Evolutionary conservation across 2,113 vertebrate species (phyloP).

Genomic region (Sitta europaea): DNA sequence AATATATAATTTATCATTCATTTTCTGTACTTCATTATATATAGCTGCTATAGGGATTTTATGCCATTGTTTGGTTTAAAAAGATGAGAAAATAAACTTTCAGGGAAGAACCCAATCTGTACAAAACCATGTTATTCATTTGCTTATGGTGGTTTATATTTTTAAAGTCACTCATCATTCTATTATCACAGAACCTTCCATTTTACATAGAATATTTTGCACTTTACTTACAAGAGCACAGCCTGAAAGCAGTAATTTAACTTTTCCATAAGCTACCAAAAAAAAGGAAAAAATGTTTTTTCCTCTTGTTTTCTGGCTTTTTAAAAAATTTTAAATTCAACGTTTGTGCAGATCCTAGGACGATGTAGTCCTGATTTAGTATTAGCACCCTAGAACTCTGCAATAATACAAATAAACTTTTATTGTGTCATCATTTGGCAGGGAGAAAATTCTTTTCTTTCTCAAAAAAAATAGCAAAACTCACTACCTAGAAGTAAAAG

Average conservation of each 20-base stretch:
- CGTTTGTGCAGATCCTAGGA: background rate
- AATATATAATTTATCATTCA: conserved; percentile 49
- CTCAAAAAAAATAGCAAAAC: background rate
- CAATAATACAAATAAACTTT: background rate
- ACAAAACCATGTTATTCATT: background rate
- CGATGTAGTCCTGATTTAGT: background rate
- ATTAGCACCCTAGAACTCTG: background rate
- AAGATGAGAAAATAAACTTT: background rate
- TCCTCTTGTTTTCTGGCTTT: background rate
- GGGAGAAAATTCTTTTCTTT: background rate
- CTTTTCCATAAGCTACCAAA: background rate
- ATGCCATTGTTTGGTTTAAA: background rate
- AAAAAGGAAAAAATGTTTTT: background rate
- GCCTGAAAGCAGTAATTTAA: background rate
- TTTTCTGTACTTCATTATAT: conserved; percentile 40
- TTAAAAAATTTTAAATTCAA: background rate
- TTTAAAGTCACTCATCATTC: background rate
- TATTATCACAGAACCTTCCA: background rate
- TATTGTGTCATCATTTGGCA: background rate
- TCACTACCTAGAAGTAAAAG: background rate
- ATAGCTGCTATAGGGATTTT: background rate
- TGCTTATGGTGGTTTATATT: background rate
- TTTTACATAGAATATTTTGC: background rate
- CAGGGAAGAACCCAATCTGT: background rate
- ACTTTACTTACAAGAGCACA: background rate